These are phyloP conservation scores for Catharus fuscescens DNA, from an alignment of 2,113 vertebrate species.

Conservation along the genomic window DNA sequence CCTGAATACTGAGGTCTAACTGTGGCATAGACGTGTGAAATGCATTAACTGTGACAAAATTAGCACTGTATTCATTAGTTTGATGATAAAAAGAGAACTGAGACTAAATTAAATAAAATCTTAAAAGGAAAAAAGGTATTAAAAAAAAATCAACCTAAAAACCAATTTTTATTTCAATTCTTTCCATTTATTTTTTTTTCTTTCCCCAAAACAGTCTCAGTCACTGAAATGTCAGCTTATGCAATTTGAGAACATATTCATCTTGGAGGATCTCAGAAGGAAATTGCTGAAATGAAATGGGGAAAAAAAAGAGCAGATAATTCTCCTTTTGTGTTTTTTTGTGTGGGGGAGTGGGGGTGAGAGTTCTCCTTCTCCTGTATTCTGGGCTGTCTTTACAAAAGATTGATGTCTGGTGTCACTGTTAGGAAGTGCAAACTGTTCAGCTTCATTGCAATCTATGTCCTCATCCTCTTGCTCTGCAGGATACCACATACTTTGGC, in stretches of 20 bases:
- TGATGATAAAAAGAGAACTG: conserved; percentile 38
- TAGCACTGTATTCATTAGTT: conserved; percentile 10
- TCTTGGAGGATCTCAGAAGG: conserved; percentile 62
- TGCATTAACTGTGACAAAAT: conserved; percentile 51
- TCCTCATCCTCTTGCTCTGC: conserved; percentile 85
- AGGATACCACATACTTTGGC: conserved; percentile 90
- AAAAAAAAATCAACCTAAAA: not conserved
- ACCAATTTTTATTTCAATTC: not conserved
- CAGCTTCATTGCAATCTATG: conserved; percentile 87
- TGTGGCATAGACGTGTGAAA: conserved; percentile 4
- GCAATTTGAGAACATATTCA: conserved; percentile 48
- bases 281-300: conserved; percentile 59
- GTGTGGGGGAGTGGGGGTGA: not conserved
- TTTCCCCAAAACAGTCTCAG: not conserved
- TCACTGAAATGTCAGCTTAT: conserved; percentile 20
- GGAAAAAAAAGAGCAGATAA: conserved; percentile 75
- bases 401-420: conserved; percentile 93
- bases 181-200: not conserved
- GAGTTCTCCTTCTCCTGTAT: conserved; percentile 68
- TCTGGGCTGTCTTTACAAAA: conserved; percentile 79
- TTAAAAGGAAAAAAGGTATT: not conserved
- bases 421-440: conserved; percentile 89
- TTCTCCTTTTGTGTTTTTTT: conserved; percentile 80
- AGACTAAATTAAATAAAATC: conserved; percentile 1
- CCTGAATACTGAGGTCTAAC: conserved; percentile 15